A percentile compares a stretch with the other conserved stretches of the same genome.
These are phyloP conservation scores for Armadillidium nasatum DNA, from an alignment of 1,140 invertebrate species.

Conservation along the genomic window DNA sequence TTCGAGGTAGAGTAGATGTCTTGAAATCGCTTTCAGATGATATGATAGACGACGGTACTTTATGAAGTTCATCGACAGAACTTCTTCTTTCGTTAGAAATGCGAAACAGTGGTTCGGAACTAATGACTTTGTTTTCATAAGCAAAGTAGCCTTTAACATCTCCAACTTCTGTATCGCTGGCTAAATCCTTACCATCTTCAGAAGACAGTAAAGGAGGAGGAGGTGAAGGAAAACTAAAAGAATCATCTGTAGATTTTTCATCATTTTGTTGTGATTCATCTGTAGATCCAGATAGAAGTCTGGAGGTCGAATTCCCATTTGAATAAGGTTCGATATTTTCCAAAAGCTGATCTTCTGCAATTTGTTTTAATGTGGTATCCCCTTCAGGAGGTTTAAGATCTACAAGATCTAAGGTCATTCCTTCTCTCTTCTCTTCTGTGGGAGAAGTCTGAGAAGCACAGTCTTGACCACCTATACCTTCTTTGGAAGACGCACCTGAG, in stretches of 20 bases:
- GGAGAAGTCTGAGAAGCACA: neutral
- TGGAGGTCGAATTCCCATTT: neutral
- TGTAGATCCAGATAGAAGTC: neutral
- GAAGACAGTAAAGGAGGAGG: neutral
- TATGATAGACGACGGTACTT: no score
- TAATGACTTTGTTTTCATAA: no score
- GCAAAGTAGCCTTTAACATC: no score
- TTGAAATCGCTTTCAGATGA: neutral
- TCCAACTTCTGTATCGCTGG: no score
- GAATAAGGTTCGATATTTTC: neutral
- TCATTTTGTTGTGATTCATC: neutral
- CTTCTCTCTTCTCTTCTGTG: neutral
- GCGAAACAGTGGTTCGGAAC: no score
- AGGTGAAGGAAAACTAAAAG: neutral
- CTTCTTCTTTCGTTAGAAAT: no score
- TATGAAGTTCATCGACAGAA: no score
- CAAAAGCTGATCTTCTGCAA: neutral
- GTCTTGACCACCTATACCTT: neutral
- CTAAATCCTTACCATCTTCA: no score
- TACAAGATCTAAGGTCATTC: neutral
- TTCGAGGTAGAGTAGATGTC: neutral
- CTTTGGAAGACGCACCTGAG: neutral
- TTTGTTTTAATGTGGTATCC: neutral
- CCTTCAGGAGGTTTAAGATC: neutral
- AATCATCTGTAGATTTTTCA: neutral